Evolutionary conservation across 1,140 invertebrate species (phyloP), one percentile per base, ranked within the genome.

Genomic region (Chlorops oryzae): DNA sequence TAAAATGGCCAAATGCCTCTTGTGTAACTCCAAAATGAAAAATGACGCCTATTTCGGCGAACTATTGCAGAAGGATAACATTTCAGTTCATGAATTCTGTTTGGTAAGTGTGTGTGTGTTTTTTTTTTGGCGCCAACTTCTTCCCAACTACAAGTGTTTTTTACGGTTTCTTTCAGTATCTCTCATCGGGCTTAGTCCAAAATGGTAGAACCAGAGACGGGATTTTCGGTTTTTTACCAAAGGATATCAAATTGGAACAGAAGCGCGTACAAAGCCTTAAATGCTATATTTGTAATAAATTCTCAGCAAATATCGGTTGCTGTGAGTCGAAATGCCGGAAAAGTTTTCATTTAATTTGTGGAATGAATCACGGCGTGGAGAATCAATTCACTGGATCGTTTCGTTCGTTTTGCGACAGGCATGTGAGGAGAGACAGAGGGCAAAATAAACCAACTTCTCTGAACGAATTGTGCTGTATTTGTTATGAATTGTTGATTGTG

Each of bases 341-440:
- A 20, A 75, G 72, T 18, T 86, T 81, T 64, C 84, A 86, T 56
- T 70, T 82, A 48, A 74, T 77, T 0, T 86, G 84, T 70, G 83
- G 81, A 0, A 56, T 78, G 32, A 59, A 77, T 37, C 74, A 75
- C 48, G 74, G 75, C 28, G 72, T 74, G 3, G 63, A 82, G 3
- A 74, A 77, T 39, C 73, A 81, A 47, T 85, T 80, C 61, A 76
- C 73, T 58, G 77, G 75, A 3, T 75, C 75, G 40, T 84, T 77
- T 62, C 75, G 77, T 75, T 83, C 61, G 61, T 55, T 71, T 12
- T 51, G 54, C 10, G 73, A 78, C 57, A 57, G 54, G n/a, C 54
- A 62, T 52, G 32, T 44, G 20, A 34, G 34, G 4, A 52, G 43
- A 22, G 5, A 3, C 20, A 12, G 21, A 22, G 34, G 25, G 3